Evolutionary conservation across 2,113 vertebrate genomes (phyloP), one percentile per base, ranked within the genome.

Genomic region (Corythornis cristatus): DNA sequence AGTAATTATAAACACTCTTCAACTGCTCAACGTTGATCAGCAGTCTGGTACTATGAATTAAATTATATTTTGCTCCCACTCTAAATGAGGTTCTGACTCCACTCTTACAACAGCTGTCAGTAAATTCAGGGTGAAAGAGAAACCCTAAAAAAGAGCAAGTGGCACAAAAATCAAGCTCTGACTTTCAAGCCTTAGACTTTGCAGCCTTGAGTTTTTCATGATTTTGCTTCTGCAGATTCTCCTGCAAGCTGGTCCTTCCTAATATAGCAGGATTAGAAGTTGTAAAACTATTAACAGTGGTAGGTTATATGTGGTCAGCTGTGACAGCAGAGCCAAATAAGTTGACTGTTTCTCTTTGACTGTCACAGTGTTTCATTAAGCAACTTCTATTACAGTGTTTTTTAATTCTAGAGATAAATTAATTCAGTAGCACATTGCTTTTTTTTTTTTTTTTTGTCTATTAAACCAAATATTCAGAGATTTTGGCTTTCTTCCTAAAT

Each of bases 301-400:
- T 73, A 85, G 82, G 51, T 93, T 94, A 60, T 57, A 12, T 33
- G 51, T 93, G 79, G 65, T 95, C 88, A 95, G 14, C 60, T 64
- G 26, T 64, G 76, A 45, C 60, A 76, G 87, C 7, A 4, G 57
- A 87, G 78, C 42, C 40, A 37, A 25, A 54, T 46, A 86, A 74
- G 71, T 66, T 10, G 22, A n/a, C 7, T 48, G 11, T 70, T 92
- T 89, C 58, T 54, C 35, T 76, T 71, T 62, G 66, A 5, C 67
- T 86, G 35, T 60, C 31, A 19, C n/a, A 31, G 62, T 58, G 18
- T 74, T 92, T 56, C 15, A 33, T 81, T 73, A 78, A 70, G 20
- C 15, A 70, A 23, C 53, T 76, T 65, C 45, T 51, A 31, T 54
- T 91, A 86, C 33, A 54, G 67, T 65, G 16, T 33, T 84, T 80